Base-by-base conservation (phyloP, 2,888 invertebrate genomes). In the Xestoiulus laeticollis region DNA sequence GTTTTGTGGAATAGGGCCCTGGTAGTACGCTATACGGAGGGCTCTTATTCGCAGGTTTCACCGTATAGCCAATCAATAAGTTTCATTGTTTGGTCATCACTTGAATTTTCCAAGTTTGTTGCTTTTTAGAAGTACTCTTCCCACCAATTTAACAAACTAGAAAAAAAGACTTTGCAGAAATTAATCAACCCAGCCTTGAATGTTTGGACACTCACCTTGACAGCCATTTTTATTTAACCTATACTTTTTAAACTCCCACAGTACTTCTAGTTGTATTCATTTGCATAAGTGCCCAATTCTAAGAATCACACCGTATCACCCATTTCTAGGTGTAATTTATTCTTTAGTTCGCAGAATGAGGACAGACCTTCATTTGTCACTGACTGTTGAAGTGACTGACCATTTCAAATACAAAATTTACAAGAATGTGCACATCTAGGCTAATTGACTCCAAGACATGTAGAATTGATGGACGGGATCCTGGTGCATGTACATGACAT, bases 41-140 rank as follows among this genome's bases (percentile, higher is more conserved):
- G n/a, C n/a, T n/a, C n/a, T n/a, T n/a, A n/a, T n/a, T n/a, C n/a
- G n/a, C n/a, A n/a, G n/a, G n/a, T n/a, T n/a, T n/a, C n/a, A n/a
- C n/a, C n/a, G n/a, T n/a, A n/a, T n/a, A n/a, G n/a, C n/a, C n/a
- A n/a, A n/a, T 1, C 53, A 53, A 53, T 10, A 43, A 19, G 53
- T 53, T 53, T 53, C 53, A 19, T 53, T 53, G 53, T 53, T 53
- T 53, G 53, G 53, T 53, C 53, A 53, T 53, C 53, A n/a, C 53
- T 53, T 53, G 53, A 53, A 19, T 53, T n/a, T 53, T 53, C n/a
- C n/a, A 53, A 53, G 53, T 53, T 53, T 53, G 53, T n/a, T n/a
- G n/a, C 53, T 53, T 53, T 53, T 16, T n/a, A 53, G 53, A 53
- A 19, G 19, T n/a, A 53, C 53, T 43, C 43, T 53, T 48, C 14